Evolutionary conservation across 2,113 vertebrate species (phyloP).

Genomic region (Euleptes europaea): DNA sequence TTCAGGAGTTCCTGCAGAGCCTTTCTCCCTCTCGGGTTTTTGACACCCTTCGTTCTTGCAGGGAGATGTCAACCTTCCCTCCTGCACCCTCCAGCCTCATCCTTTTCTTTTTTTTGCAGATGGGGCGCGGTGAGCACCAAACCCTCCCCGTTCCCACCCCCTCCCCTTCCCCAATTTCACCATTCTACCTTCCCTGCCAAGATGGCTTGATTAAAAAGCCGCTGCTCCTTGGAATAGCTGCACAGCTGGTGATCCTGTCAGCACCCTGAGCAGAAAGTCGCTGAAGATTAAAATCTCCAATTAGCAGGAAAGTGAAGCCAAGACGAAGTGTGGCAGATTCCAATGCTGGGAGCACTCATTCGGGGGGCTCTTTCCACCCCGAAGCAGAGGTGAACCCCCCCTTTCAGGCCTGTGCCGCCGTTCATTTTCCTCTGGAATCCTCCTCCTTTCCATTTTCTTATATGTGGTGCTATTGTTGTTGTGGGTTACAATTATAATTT

Average conservation of each 20-base stretch:
- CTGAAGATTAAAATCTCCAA: slow-evolving; percentile 76
- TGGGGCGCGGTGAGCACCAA: background rate
- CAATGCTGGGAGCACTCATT: slow-evolving; percentile 5
- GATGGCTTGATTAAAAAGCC: slow-evolving; percentile 75
- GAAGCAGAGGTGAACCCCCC: background rate
- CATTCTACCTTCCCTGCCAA: background rate
- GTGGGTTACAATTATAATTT: too few relatives aligned
- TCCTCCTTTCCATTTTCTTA: background rate
- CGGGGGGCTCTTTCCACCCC: background rate
- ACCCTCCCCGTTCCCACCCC: background rate
- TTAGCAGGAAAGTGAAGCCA: slow-evolving; percentile 67
- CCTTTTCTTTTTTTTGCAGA: background rate
- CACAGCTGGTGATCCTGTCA: slow-evolving; percentile 75
- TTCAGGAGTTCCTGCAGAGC: background rate
- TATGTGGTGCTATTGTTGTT: too few relatives aligned
- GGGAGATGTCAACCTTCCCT: background rate
- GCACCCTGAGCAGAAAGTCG: slow-evolving; percentile 68
- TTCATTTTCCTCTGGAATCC: background rate
- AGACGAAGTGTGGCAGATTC: slow-evolving; percentile 56
- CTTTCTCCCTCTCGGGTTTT: background rate
- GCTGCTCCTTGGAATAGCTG: slow-evolving; percentile 64
- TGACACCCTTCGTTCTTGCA: background rate
- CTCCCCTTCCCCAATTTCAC: slow-evolving; percentile 6
- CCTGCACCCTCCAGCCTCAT: too few relatives aligned
- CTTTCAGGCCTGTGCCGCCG: background rate